A percentile compares a stretch with the other conserved stretches of the same genome.
Conservation (phyloP, 2,888 invertebrate genomes). For the Cheiracanthium punctorium region DNA sequence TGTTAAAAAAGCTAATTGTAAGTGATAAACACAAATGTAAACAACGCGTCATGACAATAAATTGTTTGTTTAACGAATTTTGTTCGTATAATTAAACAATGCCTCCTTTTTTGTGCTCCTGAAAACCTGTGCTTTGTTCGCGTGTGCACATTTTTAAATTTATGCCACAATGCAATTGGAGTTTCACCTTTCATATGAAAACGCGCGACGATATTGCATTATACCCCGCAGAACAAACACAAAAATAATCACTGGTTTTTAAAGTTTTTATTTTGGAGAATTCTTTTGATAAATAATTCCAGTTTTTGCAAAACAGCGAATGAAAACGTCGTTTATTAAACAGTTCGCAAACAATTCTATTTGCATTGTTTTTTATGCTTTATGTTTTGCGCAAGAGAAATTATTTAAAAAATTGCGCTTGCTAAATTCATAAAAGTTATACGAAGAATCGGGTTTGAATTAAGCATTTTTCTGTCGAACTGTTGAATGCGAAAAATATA, state of each 20-base stretch:
- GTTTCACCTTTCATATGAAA: background rate
- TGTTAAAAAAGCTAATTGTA: background rate
- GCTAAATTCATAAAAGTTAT: too few species aligned
- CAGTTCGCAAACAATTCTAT: background rate
- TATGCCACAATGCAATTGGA: background rate
- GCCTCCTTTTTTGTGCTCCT: background rate
- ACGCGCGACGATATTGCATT: background rate
- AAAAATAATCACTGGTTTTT: background rate
- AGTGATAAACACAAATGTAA: background rate
- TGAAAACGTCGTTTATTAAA: background rate
- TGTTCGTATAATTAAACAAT: background rate
- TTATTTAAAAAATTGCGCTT: background rate
- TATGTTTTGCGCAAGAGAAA: background rate
- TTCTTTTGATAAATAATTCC: background rate
- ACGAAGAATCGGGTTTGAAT: too few species aligned
- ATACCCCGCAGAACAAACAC: background rate
- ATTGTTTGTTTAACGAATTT: conserved; percentile 1
- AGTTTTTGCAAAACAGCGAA: background rate
- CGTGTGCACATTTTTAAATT: background rate
- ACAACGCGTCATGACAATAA: background rate
- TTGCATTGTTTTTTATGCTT: background rate
- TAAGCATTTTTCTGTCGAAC: too few species aligned
- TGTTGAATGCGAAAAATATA: too few species aligned
- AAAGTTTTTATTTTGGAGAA: background rate
- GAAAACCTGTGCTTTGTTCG: background rate